A percentile compares a stretch with the other conserved stretches of the same genome.
Conservation (phyloP, 2,888 invertebrate genomes). For the Clepsis dumicolana region DNA sequence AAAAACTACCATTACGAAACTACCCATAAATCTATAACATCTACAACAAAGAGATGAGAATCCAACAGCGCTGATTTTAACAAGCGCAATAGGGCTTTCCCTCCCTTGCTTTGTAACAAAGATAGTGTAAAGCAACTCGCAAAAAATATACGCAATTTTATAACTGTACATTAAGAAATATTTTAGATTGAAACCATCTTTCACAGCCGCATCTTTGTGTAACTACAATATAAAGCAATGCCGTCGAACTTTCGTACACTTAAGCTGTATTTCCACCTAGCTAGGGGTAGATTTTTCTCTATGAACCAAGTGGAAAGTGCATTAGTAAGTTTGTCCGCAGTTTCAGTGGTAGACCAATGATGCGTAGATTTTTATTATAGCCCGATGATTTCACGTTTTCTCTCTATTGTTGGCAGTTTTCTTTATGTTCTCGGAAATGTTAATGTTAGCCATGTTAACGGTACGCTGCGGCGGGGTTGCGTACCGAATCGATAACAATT, state of each 20-base stretch:
- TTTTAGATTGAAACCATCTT: not conserved
- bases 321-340: not conserved
- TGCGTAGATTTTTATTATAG: conserved; percentile 8
- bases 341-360: conserved; percentile 7
- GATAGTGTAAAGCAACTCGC: not conserved
- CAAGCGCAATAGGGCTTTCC: not conserved
- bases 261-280: not conserved
- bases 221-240: not conserved
- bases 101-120: not conserved
- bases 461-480: not conserved
- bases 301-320: not conserved
- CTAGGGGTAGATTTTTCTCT: not conserved
- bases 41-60: not conserved
- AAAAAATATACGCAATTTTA: not conserved
- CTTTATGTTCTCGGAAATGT: conserved; percentile 1
- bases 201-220: not conserved
- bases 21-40: not conserved
- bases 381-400: conserved; percentile 11
- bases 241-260: not conserved
- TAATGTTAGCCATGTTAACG: not conserved
- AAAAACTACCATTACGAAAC: not conserved
- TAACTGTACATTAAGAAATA: not conserved
- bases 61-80: not conserved
- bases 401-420: conserved; percentile 5
- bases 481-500: not conserved